A percentile compares a stretch with the other conserved stretches of the same genome.
phyloP scores from a whole-genome alignment of 2,113 vertebrate species.

The Pristiophorus japonicus region DNA sequence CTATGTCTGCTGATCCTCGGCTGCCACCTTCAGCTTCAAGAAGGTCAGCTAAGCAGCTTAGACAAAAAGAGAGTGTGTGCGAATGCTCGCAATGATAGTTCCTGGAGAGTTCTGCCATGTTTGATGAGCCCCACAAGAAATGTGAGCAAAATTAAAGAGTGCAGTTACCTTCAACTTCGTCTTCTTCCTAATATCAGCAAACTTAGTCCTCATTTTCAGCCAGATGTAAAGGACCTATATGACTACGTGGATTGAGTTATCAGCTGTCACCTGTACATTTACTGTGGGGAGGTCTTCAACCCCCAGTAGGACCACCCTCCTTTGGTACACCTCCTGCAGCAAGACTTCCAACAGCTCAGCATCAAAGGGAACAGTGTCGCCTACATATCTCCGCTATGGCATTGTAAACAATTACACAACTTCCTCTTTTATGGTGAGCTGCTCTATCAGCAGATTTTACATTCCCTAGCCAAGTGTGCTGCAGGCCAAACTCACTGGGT shows the following conservation, averaged over 20 bases:
- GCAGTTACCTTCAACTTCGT: background rate
- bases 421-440: background rate
- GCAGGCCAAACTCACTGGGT: background rate
- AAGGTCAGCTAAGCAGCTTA: background rate
- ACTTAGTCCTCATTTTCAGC: background rate
- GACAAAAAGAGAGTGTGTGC: background rate
- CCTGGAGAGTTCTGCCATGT: background rate
- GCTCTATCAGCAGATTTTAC: background rate
- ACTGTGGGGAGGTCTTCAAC: background rate
- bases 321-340: background rate
- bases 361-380: background rate
- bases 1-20: background rate
- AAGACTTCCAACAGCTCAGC: background rate
- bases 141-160: background rate
- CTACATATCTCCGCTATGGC: background rate
- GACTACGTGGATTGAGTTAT: background rate
- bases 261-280: background rate
- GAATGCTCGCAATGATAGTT: background rate
- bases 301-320: background rate
- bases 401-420: background rate
- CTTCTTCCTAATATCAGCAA: background rate
- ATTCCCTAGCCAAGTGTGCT: background rate
- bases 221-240: background rate
- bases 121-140: background rate
- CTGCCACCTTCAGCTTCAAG: background rate